These are phyloP conservation scores for Epizoanthus rinbou DNA, from an alignment of 92 coral and sea anemone genomes.

Conservation along the genomic window DNA sequence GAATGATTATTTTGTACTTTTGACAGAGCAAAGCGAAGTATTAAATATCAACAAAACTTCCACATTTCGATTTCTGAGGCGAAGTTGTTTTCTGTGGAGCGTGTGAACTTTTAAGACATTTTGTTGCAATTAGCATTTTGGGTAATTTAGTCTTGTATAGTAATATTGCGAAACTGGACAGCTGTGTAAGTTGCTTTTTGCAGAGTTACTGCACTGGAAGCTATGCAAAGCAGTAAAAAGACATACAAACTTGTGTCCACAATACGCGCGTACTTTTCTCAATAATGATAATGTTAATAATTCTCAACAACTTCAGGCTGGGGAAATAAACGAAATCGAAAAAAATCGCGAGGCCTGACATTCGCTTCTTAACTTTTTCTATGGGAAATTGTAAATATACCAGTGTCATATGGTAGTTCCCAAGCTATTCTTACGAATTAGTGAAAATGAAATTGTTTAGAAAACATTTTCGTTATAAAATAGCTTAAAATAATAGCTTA, in stretches of 20 bases:
- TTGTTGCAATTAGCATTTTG: neutral
- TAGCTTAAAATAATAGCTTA: conserved; percentile 5
- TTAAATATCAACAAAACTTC: neutral
- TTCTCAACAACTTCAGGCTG: no score
- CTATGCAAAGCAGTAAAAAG: neutral
- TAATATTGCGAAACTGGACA: conserved; percentile 26
- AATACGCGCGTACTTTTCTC: no score
- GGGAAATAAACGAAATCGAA: no score
- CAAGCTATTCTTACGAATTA: neutral
- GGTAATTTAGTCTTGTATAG: neutral
- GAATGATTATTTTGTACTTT: neutral
- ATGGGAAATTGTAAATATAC: neutral
- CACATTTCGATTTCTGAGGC: neutral
- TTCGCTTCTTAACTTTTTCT: no score
- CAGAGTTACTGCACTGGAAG: no score
- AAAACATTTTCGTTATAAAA: conserved; percentile 3
- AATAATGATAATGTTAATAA: no score
- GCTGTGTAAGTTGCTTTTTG: conserved; percentile 1
- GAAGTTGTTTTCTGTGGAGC: neutral
- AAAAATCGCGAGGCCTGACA: no score
- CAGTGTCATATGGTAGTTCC: neutral
- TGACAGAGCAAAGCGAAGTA: neutral
- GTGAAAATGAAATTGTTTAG: neutral
- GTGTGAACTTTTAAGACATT: neutral
- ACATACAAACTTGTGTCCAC: neutral